Conservation (phyloP, 2,797 vertebrate species). For the Picus viridis region DNA sequence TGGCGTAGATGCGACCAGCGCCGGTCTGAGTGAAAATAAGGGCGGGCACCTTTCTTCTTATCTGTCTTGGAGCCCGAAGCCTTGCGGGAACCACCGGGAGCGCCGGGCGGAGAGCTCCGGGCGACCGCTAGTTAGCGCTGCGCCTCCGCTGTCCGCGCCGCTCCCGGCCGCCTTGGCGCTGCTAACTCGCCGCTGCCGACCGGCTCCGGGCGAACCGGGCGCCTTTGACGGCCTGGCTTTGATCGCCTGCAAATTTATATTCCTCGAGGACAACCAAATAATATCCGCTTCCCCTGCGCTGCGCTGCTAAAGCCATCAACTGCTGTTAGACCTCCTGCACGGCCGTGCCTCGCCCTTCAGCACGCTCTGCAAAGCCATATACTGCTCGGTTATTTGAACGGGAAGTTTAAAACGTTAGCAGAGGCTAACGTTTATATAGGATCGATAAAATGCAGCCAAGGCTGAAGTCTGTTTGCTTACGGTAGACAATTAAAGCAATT, state of each 20-base stretch:
- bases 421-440: not conserved
- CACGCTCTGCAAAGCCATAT: not conserved
- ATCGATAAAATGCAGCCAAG: not conserved
- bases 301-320: not conserved
- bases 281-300: not conserved
- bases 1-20: not conserved
- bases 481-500: not conserved
- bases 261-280: not conserved
- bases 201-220: not conserved
- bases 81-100: not conserved
- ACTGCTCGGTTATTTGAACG: not conserved
- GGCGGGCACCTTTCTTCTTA: no score
- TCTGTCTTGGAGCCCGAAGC: fast-evolving
- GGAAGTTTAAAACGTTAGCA: not conserved
- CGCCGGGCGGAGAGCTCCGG: not conserved
- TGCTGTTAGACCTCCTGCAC: not conserved
- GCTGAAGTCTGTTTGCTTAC: not conserved
- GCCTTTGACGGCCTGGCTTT: not conserved
- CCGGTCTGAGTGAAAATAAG: not conserved
- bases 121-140: constrained; percentile 62
- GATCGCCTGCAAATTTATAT: not conserved
- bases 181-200: not conserved
- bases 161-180: not conserved
- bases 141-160: not conserved
- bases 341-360: not conserved